Base-by-base conservation (phyloP, 2,888 invertebrate species). In the Mesochorus sp. region DNA sequence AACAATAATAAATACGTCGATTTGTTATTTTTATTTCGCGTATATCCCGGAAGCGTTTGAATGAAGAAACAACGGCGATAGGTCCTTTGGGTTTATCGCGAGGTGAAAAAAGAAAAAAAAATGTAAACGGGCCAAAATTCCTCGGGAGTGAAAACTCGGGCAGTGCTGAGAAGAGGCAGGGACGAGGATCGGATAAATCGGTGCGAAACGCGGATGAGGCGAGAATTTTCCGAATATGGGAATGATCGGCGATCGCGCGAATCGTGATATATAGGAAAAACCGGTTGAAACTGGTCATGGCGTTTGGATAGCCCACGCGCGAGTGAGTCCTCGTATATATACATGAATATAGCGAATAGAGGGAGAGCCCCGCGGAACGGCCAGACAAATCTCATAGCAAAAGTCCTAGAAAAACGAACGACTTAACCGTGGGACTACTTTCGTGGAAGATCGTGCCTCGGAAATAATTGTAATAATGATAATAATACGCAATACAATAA, bases 181-280 rank as follows among this genome's bases (percentile, higher is more conserved):
- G n/a, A n/a, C n/a, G n/a, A n/a, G n/a, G n/a, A n/a, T 39, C 0
- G 12, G 42, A 53, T n/a, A 6, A 37, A 10, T 57, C 55, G 24
- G 24, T 57, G 26, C n/a, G 24, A 37, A 55, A 68, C 31, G 19
- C 73, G 79, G 70, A 74, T 57, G 67, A 53, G 70, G 70, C n/a
- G n/a, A n/a, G 82, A 83, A 83, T 85, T 82, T 83, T 55, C 86
- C 85, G 81, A 85, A 86, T 85, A 85, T 85, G 85, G 85, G 67
- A 82, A 83, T 66, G 80, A 74, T 64, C 49, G 74, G 57, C 59
- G 75, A 57, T 68, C 68, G 34, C 34, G 72, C 72, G 75, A 81
- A 79, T 79, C 67, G 70, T n/a, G n/a, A n/a, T 21, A 77, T 76
- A 70, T 47, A 57, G 71, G 49, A 80, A 62, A 81, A 86, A 87